Evolutionary conservation across 2,888 invertebrate species (phyloP).

Genomic region (Pristionchus fissidentatus): DNA sequence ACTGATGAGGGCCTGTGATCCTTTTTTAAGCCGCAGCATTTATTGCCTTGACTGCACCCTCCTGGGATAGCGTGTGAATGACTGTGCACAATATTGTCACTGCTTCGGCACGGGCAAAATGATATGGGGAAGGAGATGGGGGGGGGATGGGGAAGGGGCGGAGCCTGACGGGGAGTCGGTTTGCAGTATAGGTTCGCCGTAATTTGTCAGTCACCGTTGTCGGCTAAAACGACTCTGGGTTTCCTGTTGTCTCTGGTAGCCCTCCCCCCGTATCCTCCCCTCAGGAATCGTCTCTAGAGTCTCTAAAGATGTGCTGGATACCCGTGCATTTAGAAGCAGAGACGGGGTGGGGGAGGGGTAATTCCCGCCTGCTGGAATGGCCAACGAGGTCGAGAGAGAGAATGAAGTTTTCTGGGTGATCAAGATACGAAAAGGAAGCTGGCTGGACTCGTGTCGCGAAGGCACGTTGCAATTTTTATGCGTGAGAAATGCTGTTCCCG

Average conservation of each 20-base stretch:
- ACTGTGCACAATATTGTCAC: too few relatives aligned
- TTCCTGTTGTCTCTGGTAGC: background rate
- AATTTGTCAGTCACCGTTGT: conserved; percentile 7
- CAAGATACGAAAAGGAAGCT: too few relatives aligned
- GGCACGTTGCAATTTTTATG: too few relatives aligned
- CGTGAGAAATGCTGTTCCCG: too few relatives aligned
- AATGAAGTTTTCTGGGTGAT: too few relatives aligned
- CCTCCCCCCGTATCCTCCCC: background rate
- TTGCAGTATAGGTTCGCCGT: background rate
- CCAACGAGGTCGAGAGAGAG: background rate
- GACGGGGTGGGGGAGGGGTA: background rate
- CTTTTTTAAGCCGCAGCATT: too few relatives aligned
- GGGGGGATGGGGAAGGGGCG: background rate
- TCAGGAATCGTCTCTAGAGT: conserved; percentile 1
- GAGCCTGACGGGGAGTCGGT: background rate
- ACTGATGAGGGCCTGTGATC: too few relatives aligned
- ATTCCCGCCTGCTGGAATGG: background rate
- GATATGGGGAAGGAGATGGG: background rate
- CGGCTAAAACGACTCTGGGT: conserved; percentile 3
- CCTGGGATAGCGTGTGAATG: too few relatives aligned
- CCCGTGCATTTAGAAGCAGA: conserved; percentile 48
- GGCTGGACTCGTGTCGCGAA: too few relatives aligned
- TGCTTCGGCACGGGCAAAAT: background rate
- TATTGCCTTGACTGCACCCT: too few relatives aligned
- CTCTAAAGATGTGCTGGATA: conserved; percentile 22